Evolutionary conservation across 2,888 invertebrate genomes (phyloP).

Genomic region (Gastracanthus pulcherrimus): DNA sequence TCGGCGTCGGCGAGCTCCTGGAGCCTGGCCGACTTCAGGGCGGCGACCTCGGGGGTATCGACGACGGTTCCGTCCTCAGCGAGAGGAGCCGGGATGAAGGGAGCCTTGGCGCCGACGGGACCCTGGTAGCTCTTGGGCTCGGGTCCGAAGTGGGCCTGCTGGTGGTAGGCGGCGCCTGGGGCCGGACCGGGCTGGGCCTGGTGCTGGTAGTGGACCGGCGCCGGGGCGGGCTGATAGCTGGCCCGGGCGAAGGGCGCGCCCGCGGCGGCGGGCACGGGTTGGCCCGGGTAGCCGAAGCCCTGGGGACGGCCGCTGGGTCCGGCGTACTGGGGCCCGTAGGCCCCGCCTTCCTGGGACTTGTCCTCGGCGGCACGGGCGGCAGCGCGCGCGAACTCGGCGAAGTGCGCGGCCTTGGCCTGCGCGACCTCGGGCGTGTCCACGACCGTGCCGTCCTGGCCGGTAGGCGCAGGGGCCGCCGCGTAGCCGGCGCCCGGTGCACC

Average conservation of each 20-base stretch:
- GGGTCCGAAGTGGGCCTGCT: constrained; percentile 61
- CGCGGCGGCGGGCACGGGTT: constrained; percentile 17
- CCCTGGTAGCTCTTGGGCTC: constrained; percentile 60
- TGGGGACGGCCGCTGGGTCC: constrained; percentile 17
- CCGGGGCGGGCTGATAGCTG: constrained; percentile 55
- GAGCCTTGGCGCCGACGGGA: constrained; percentile 61
- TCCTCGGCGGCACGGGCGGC: constrained; percentile 72
- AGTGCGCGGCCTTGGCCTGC: constrained; percentile 75
- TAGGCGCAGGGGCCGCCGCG: constrained; percentile 70
- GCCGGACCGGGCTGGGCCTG: constrained; percentile 57
- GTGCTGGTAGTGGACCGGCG: constrained; percentile 54
- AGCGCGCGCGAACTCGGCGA: constrained; percentile 74
- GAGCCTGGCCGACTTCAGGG: constrained; percentile 73
- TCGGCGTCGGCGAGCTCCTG: constrained; percentile 75
- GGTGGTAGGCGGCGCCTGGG: constrained; percentile 47
- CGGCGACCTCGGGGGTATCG: constrained; percentile 76
- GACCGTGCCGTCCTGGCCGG: constrained; percentile 74
- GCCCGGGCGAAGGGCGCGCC: constrained; percentile 51
- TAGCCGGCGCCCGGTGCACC: constrained; percentile 34
- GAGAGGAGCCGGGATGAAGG: constrained; percentile 74
- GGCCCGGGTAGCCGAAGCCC: constrained; percentile 48
- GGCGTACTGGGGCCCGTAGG: constrained; percentile 51
- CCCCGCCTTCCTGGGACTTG: constrained; percentile 49
- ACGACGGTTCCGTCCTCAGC: constrained; percentile 75
- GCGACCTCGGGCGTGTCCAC: constrained; percentile 77